Base-by-base conservation (phyloP, 1,140 invertebrate species). In the Maniola jurtina region DNA sequence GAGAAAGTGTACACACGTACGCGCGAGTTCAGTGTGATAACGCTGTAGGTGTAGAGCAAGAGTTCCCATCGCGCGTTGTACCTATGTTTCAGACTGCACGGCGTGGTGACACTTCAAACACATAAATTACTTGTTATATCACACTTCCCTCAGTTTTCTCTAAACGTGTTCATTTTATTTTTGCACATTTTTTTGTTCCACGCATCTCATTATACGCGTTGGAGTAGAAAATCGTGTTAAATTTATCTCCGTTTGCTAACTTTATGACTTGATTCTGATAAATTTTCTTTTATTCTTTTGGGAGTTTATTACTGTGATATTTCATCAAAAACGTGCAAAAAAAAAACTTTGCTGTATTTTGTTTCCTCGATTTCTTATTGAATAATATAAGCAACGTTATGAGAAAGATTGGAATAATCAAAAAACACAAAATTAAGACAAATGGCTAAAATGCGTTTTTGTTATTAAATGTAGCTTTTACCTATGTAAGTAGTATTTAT, bases 231-330 rank as follows among this genome's bases (percentile, higher is more conserved):
- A 64, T 65, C 54, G 25, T 57, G 38, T 57, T 48, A 68, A 72
- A 84, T 84, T 79, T 72, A 77, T 84, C 81, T 81, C 69, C 70
- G 76, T 81, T 81, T 64, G 70, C 58, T 55, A 68, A 73, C 71
- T 73, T 71, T 65, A 75, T 57, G 71, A 71, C 64, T 73, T 79
- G 70, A 76, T 80, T 68, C 74, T 76, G 71, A 80, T 79, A 77
- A 80, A 78, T 80, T 56, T 55, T 50, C 48, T 66, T 70, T 66
- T 48, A 52, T 55, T 34, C 52, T 13, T 25, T 34, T 34, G 25
- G 6, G 25, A 15, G 5, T 6, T 55, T 33, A 55, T 34, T 6
- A 3, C 14, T 11, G 52, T 34, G 10, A 55, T 55, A 55, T 55
- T 55, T 55, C 8, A 55, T 55, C n/a, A 14, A 11, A 6, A 6